Base-by-base conservation (phyloP, 2,797 vertebrate genomes). In the Gallirallus australis region DNA sequence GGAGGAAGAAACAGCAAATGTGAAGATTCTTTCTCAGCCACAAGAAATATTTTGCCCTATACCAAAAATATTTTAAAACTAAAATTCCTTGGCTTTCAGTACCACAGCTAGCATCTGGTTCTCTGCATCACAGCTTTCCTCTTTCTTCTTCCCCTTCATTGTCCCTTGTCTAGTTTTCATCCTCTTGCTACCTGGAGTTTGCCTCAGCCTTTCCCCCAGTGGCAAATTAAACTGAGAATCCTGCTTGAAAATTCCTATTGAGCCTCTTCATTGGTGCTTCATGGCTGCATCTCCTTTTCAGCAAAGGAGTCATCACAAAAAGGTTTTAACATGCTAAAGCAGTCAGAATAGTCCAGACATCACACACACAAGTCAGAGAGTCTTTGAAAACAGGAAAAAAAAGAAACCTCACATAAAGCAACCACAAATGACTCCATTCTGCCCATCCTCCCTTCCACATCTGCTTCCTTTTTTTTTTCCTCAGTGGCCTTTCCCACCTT, bases 201-300 rank as follows among this genome's bases (percentile, higher is more conserved):
- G 23, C 45, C 35, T 77, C 31, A 53, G 79, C 86, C 56, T 79
- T 86, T 91, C 9, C 48, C 52, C 60, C 27, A 84, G 70, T 33
- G 42, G 37, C 35, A 93, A 95, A 92, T 86, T 93, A 90, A 83
- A 89, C 73, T 23, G 69, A 86, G 52, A 63, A 47, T 69, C 48
- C 33, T 28, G 59, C 53, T 28, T 84, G 66, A 70, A 95, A 94
- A 88, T 89, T 79, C 73, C 57, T 65, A 78, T 57, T 21, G 73
- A 84, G 54, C 5, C 8, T 90, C 66, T 59, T 50, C 80, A 71
- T 78, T n/a, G 79, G 23, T 45, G 50, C 13, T 33, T 23, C 31
- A 70, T 0, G 9, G 28, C 19, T 72, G 20, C 24, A 48, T 33
- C 59, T 66, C 20, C 68, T 94, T 80, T 73, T 40, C 42, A 45